A percentile compares a stretch with the other conserved stretches of the same genome.
Conservation (phyloP, 1,140 invertebrate species). For the Drosophila watanabei region DNA sequence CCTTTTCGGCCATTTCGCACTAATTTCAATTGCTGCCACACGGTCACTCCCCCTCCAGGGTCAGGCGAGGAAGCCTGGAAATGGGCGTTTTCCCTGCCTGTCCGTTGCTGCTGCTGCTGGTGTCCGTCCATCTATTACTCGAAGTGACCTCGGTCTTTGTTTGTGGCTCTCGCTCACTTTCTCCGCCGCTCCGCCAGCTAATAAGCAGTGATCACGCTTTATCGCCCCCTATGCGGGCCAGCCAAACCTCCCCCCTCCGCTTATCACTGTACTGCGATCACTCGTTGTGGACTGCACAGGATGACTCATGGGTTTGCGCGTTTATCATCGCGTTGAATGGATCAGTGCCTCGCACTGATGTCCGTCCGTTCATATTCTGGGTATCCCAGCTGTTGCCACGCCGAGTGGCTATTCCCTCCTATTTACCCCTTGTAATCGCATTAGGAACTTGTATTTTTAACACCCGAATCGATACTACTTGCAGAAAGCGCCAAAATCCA, state of each 20-base stretch:
- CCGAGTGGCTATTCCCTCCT: background rate
- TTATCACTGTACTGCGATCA: slow-evolving; percentile 51
- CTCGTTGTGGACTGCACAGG: slow-evolving; percentile 32
- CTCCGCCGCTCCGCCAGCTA: slow-evolving; percentile 44
- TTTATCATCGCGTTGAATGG: slow-evolving; percentile 52
- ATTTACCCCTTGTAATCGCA: slow-evolving; percentile 53
- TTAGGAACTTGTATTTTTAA: slow-evolving; percentile 66
- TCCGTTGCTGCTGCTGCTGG: background rate
- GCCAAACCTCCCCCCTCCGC: background rate
- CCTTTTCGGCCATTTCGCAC: slow-evolving; percentile 28
- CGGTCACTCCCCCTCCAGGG: slow-evolving; percentile 26
- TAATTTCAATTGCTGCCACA: slow-evolving; percentile 34
- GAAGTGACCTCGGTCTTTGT: slow-evolving; percentile 45
- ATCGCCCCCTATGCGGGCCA: slow-evolving; percentile 63
- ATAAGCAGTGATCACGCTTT: slow-evolving; percentile 49
- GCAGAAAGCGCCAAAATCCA: slow-evolving; percentile 32
- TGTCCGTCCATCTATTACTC: slow-evolving; percentile 11
- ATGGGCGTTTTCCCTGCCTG: slow-evolving; percentile 70
- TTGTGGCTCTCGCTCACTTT: slow-evolving; percentile 62
- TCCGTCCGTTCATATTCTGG: slow-evolving; percentile 1
- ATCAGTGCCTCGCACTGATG: slow-evolving; percentile 4
- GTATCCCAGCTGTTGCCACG: slow-evolving; percentile 6
- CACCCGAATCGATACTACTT: slow-evolving; percentile 50
- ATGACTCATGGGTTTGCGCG: slow-evolving; percentile 59
- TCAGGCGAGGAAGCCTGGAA: slow-evolving; percentile 29